These are phyloP conservation scores for Cabera pusaria DNA, from an alignment of 2,888 invertebrate species.

Conservation along the genomic window DNA sequence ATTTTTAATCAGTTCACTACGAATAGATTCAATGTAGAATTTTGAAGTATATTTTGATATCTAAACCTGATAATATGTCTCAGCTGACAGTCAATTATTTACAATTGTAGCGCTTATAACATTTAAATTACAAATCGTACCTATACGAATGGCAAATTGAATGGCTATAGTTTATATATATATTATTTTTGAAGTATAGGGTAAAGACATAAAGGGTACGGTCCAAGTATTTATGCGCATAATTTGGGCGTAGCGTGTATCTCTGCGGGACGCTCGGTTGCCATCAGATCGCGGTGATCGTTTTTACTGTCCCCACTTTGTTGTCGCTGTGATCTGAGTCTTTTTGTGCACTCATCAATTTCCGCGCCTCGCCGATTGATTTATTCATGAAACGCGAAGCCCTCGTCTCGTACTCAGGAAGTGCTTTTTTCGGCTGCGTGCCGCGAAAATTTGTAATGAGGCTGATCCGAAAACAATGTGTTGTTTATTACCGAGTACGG, in stretches of 20 bases:
- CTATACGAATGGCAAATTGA: constrained; percentile 1
- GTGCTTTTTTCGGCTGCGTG: constrained; percentile 69
- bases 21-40: too few species aligned
- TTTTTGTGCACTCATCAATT: constrained; percentile 80
- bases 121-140: constrained; percentile 1
- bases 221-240: constrained; percentile 70
- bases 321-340: constrained; percentile 69
- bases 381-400: constrained; percentile 75
- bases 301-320: constrained; percentile 78
- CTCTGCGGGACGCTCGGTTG: constrained; percentile 54
- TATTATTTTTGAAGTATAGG: constrained; percentile 15
- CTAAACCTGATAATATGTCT: too few species aligned
- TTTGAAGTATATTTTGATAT: too few species aligned
- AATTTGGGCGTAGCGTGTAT: constrained; percentile 60
- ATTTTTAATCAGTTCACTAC: too few species aligned
- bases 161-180: constrained; percentile 10
- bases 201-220: constrained; percentile 35
- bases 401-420: constrained; percentile 76
- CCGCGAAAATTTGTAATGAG: constrained; percentile 78
- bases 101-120: background rate
- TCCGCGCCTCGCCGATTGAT: constrained; percentile 79
- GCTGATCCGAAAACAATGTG: constrained; percentile 78
- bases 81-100: background rate
- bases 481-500: constrained; percentile 66
- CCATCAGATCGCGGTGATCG: constrained; percentile 61